Conservation (phyloP, 2,797 vertebrate species). For the Chelmon rostratus region DNA sequence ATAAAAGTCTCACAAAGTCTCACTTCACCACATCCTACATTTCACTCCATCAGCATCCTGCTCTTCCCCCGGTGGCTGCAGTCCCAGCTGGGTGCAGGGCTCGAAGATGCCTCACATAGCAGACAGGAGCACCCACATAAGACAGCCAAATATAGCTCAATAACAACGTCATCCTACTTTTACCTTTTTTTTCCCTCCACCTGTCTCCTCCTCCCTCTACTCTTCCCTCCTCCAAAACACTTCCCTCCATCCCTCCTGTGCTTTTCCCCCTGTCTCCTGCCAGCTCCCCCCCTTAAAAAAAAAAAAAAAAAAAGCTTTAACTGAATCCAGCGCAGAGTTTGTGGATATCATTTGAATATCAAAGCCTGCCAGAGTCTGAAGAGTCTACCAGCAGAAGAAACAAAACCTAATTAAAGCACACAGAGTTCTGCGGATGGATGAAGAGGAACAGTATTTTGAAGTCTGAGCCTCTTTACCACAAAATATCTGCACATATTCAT, state of each 20-base stretch:
- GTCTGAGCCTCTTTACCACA: constrained; percentile 19
- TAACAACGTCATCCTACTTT: constrained; percentile 59
- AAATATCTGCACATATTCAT: neutral
- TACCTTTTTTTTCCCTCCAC: constrained; percentile 31
- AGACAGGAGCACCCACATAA: constrained; percentile 74
- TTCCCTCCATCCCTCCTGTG: constrained; percentile 17
- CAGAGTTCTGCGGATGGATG: constrained; percentile 34
- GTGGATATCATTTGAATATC: constrained; percentile 80
- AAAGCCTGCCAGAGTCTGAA: constrained; percentile 70
- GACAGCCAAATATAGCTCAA: constrained; percentile 75
- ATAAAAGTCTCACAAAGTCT: constrained; percentile 14
- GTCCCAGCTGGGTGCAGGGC: constrained; percentile 52
- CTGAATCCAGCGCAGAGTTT: constrained; percentile 56
- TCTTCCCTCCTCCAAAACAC: constrained; percentile 2
- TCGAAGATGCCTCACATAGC: constrained; percentile 60
- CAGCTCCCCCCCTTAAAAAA: neutral
- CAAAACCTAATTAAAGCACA: constrained; percentile 76
- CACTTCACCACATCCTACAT: constrained; percentile 21
- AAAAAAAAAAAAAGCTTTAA: constrained; percentile 41
- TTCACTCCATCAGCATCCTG: constrained; percentile 29
- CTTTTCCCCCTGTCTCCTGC: constrained; percentile 16
- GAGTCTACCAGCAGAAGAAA: constrained; percentile 62
- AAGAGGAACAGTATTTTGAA: constrained; percentile 15
- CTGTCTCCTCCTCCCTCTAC: constrained; percentile 38
- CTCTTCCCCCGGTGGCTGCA: constrained; percentile 26